These are phyloP conservation scores for Varroa destructor DNA, from an alignment of 1,140 invertebrate species.

Conservation along the genomic window DNA sequence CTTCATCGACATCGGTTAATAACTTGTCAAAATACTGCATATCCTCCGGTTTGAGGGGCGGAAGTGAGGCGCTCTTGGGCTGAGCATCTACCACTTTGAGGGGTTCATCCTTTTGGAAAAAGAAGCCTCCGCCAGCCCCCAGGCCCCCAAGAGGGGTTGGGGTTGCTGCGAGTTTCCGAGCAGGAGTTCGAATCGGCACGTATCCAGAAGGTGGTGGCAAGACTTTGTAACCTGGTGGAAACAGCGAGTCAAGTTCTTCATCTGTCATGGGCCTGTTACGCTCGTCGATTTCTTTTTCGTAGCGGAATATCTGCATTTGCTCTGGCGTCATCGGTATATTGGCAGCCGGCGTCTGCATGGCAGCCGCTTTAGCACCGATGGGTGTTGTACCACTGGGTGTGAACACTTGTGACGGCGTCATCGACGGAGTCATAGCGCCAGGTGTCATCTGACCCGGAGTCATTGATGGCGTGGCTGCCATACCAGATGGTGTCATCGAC, in stretches of 20 bases:
- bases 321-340: slow-evolving; percentile 98
- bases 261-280: slow-evolving; percentile 87
- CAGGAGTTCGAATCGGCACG: slow-evolving; percentile 90
- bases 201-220: slow-evolving; percentile 88
- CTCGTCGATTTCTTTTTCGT: slow-evolving; percentile 97
- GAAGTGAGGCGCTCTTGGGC: slow-evolving; percentile 82
- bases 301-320: slow-evolving; percentile 93
- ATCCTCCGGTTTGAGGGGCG: slow-evolving; percentile 98
- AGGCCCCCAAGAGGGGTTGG: slow-evolving; percentile 84
- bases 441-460: slow-evolving; percentile 43
- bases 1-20: slow-evolving; percentile 93
- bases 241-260: slow-evolving; percentile 91
- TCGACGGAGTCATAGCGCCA: slow-evolving; percentile 43
- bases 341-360: slow-evolving; percentile 83
- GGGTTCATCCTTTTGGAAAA: slow-evolving; percentile 60
- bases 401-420: slow-evolving; percentile 40
- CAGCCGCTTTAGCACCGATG: slow-evolving; percentile 90
- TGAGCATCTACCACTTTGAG: slow-evolving; percentile 90
- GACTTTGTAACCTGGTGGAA: slow-evolving; percentile 95
- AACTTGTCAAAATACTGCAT: slow-evolving; percentile 99
- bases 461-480: slow-evolving; percentile 53
- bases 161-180: slow-evolving; percentile 87
- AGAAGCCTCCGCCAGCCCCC: slow-evolving; percentile 68
- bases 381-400: slow-evolving; percentile 72
- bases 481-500: slow-evolving; percentile 50